A percentile compares a stretch with the other conserved stretches of the same genome.
Conservation (phyloP, 1,140 invertebrate species). For the Musca vetustissima region DNA sequence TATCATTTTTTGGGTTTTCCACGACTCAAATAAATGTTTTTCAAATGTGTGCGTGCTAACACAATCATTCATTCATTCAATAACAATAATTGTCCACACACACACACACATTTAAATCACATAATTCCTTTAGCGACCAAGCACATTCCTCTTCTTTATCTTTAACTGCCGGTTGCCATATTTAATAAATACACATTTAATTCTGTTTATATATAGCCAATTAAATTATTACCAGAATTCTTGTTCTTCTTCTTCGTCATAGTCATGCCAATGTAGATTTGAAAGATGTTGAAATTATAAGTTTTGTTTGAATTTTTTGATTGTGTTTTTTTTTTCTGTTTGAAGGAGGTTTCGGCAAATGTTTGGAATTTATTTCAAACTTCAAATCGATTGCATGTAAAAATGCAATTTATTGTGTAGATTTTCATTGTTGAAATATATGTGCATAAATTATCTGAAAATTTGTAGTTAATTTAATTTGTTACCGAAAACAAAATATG, state of each 20-base stretch:
- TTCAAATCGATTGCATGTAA: constrained; percentile 18
- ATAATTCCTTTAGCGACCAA: no score
- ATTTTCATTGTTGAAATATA: neutral
- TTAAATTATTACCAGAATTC: constrained; percentile 14
- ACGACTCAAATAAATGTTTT: neutral
- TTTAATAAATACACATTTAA: constrained; percentile 22
- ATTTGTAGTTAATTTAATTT: no score
- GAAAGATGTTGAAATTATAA: constrained; percentile 19
- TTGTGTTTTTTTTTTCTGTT: neutral
- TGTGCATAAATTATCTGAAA: no score
- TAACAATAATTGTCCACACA: no score
- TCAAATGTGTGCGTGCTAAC: neutral
- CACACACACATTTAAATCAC: no score
- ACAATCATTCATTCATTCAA: neutral
- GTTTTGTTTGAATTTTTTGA: neutral
- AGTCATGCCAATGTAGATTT: neutral
- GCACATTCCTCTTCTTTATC: no score
- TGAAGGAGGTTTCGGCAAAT: neutral
- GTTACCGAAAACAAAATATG: no score
- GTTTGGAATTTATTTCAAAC: neutral
- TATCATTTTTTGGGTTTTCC: neutral
- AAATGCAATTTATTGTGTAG: constrained; percentile 12
- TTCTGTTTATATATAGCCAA: constrained; percentile 3
- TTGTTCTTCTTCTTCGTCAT: no score
- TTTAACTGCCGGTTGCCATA: no score